Evolutionary conservation across 2,888 invertebrate genomes (phyloP).

Genomic region (Meiosimyza platycephala): DNA sequence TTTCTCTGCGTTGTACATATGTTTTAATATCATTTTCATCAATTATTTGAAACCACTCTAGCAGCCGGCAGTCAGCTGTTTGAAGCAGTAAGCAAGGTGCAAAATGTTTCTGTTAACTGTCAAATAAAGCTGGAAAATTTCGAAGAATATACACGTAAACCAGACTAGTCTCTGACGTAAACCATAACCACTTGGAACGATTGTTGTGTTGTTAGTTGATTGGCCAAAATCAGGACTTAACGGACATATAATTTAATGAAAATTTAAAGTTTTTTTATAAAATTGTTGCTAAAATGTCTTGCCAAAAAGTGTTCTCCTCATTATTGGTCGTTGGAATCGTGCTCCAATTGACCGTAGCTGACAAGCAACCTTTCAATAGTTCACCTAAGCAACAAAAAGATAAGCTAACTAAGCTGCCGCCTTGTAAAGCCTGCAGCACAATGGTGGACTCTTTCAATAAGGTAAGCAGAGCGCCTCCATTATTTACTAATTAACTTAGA

Average conservation of each 20-base stretch:
- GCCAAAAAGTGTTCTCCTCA: conserved; percentile 20
- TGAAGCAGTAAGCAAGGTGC: no score
- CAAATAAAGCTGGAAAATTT: no score
- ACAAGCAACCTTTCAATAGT: conserved; percentile 39
- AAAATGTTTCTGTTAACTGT: no score
- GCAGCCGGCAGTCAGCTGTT: no score
- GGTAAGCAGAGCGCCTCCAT: conserved; percentile 39
- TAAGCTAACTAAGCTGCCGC: conserved; percentile 72
- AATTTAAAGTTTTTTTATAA: no score
- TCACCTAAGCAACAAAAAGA: conserved; percentile 53
- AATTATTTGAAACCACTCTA: no score
- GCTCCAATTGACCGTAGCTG: conserved; percentile 26
- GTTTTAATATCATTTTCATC: no score
- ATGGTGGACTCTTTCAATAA: conserved; percentile 81
- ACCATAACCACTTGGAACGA: neutral
- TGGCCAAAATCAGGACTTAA: neutral
- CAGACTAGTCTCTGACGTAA: no score
- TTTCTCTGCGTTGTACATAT: no score
- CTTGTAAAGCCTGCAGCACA: conserved; percentile 82
- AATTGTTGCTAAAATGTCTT: conserved; percentile 10
- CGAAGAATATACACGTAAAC: conserved; percentile 28
- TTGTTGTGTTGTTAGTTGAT: neutral
- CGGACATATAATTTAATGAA: no score
- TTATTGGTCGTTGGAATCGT: conserved; percentile 6
- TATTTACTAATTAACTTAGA: no score